phyloP scores from a whole-genome alignment of 2,113 vertebrate genomes.

The Neodon shergylaensis region DNA sequence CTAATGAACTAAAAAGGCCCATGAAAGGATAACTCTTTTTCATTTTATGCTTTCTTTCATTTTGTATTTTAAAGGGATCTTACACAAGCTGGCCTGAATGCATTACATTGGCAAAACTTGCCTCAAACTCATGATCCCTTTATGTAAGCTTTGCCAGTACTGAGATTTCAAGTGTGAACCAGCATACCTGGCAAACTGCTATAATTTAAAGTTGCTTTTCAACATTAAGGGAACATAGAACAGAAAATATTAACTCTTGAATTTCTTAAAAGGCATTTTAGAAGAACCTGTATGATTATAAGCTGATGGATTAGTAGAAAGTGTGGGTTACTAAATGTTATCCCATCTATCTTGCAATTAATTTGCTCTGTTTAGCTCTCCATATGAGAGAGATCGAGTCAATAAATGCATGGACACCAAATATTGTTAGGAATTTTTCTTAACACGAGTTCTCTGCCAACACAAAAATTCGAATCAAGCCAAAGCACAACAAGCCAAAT shows the following conservation, averaged over 20 bases:
- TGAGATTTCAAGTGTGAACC: neutral
- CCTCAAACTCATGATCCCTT: neutral
- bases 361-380: neutral
- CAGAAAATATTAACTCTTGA: neutral
- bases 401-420: slow-evolving; percentile 9
- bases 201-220: neutral
- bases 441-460: too few species aligned
- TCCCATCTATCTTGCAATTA: neutral
- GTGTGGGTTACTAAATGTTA: neutral
- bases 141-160: neutral
- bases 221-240: neutral
- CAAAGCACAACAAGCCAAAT: too few species aligned
- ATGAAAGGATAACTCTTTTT: neutral
- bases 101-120: neutral
- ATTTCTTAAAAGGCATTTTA: neutral
- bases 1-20: neutral
- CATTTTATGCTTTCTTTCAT: neutral
- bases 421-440: too few species aligned
- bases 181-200: neutral
- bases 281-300: neutral
- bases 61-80: neutral
- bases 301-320: neutral
- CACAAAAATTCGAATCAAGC: too few species aligned
- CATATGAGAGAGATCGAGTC: neutral
- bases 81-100: neutral